Evolutionary conservation across 2,797 vertebrate genomes (phyloP), one percentile per base, ranked within the genome.

Genomic region (Squalus acanthias): DNA sequence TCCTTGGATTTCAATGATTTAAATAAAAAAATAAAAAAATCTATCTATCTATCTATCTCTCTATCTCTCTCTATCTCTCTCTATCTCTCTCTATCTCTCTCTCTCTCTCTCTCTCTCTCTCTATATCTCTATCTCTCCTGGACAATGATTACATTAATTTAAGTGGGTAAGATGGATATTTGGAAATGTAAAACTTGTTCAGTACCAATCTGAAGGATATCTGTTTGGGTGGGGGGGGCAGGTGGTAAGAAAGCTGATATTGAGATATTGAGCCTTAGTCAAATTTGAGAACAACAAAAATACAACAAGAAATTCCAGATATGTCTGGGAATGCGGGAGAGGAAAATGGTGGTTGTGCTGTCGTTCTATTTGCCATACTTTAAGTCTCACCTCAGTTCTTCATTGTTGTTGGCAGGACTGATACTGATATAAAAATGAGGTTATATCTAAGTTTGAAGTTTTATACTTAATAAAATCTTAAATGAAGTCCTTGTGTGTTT

Each of bases 391-490:
- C 17, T 85, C 7, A 9, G 20, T 50, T 46, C 20, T 50, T 50
- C 46, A 9, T 50, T 13, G 26, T 76, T 85, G 39, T 22, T 85
- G 46, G 20, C 29, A n/a, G 29, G 13, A n/a, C 15, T 26, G 24
- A 57, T 60, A 65, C 33, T 92, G 60, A 39, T 67, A 39, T n/a
- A 92, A 92, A 26, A 89, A 89, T 39, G 15, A 76, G 33, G 29
- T 76, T 50, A 50, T 85, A 50, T 67, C 9, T 5, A 65, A 89
- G 33, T 92, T 67, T 92, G 26, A 92, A 92, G 63, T 92, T 69
- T 69, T 93, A 46, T 93, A 69, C n/a, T 85, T 85, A 93, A 93
- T 93, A 67, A 93, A 93, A 46, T 46, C 17, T 12, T 93, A 46
- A 69, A 69, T 93, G n/a, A 69, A 69, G 5, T 46, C 9, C 13